Base-by-base conservation (phyloP, 2,888 invertebrate species). In the Cyaniris semiargus region DNA sequence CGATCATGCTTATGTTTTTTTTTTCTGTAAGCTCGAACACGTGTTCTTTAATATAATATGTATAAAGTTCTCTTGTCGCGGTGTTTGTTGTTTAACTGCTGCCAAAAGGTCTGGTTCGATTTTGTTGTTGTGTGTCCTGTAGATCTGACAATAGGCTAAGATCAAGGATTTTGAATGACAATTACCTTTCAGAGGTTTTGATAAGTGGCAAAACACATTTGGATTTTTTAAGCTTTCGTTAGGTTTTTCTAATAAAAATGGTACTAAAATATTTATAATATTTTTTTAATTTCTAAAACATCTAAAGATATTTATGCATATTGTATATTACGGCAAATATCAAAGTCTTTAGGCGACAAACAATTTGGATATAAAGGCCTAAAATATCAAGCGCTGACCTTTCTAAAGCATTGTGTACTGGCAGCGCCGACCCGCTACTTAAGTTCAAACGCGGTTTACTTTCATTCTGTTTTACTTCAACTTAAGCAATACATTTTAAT, bases 311-410 rank as follows among this genome's bases (percentile, higher is more conserved):
- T 38, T 10, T 38, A 38, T 15, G 48, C 13, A 10, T 60, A 0
- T n/a, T n/a, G n/a, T 21, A 23, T 53, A 3, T 66, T 13, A 15
- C 10, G 8, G 23, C 4, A 66, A 66, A 66, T 66, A 31, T 66
- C 27, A 66, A 27, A 66, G 53, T 53, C 5, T 53, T 53, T 18
- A 18, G 6, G 27, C 66, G 66, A 66, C 66, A 66, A 31, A 27
- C 66, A 66, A 18, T 66, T 27, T 31, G 27, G 31, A 66, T 13
- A 31, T 66, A 15, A 66, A 66, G 27, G 66, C 66, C 31, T 66
- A 66, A 66, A 66, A 66, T 66, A 66, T 31, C 66, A 66, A 66
- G 66, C 27, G 66, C 15, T 66, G 66, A 31, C 66, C 66, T 66
- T 66, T 66, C 66, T 66, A 27, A 15, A 23, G 27, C 27, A 31